Conservation (phyloP, 2,888 invertebrate species). For the Pachydiplax longipennis region DNA sequence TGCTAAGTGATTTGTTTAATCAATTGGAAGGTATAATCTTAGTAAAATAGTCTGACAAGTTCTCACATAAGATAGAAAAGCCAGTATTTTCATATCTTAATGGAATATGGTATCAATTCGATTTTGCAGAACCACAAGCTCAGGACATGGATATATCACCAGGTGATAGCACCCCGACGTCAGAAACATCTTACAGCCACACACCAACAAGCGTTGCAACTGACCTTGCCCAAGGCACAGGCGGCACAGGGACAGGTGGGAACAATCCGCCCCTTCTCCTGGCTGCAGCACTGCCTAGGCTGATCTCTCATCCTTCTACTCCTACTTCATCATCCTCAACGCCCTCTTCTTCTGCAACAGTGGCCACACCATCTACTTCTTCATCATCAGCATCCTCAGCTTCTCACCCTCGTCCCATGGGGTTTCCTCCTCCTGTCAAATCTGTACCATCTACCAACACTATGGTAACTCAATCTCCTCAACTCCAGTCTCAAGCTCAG, state of each 20-base stretch:
- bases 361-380: conserved; percentile 32
- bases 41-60: no score
- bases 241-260: conserved; percentile 57
- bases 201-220: conserved; percentile 55
- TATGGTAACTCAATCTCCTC: conserved; percentile 22
- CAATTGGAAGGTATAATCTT: no score
- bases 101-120: background rate
- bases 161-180: conserved; percentile 86
- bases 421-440: conserved; percentile 27
- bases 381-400: conserved; percentile 24
- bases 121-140: conserved; percentile 61
- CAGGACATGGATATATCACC: conserved; percentile 97
- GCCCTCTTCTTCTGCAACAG: conserved; percentile 37
- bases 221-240: conserved; percentile 1
- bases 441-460: conserved; percentile 46
- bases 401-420: conserved; percentile 17
- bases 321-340: conserved; percentile 45
- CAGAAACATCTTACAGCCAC: conserved; percentile 75
- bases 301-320: conserved; percentile 65
- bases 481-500: conserved; percentile 34
- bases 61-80: no score
- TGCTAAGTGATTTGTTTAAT: no score
- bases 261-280: conserved; percentile 64
- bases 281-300: conserved; percentile 72
- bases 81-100: no score